Percentiles rank a stretch among this genome's conserved stretches.
These are phyloP conservation scores for Morpho helenor DNA, from an alignment of 2,888 invertebrate genomes.

Conservation along the genomic window DNA sequence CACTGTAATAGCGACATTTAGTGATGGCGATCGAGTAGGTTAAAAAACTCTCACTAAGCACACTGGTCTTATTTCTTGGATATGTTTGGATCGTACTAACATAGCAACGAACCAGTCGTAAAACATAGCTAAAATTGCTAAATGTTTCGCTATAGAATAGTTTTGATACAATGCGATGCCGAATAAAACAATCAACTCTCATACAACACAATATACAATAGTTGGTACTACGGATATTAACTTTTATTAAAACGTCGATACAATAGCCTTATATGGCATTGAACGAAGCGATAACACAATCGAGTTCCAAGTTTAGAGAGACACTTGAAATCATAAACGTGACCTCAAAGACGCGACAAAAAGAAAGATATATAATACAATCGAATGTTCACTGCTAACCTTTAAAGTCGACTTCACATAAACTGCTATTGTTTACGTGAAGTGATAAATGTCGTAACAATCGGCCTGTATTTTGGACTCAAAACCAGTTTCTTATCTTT, in stretches of 20 bases:
- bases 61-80: too few species aligned
- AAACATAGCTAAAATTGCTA: too few species aligned
- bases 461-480: conserved; percentile 50
- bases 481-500: conserved; percentile 38
- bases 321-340: conserved; percentile 3
- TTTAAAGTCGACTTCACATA: background rate
- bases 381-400: background rate
- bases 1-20: too few species aligned
- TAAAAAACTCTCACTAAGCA: too few species aligned
- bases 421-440: conserved; percentile 10
- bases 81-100: too few species aligned
- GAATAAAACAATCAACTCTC: background rate
- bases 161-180: too few species aligned
- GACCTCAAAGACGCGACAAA: conserved; percentile 2
- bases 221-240: background rate
- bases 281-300: conserved; percentile 1
- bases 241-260: background rate
- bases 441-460: conserved; percentile 52
- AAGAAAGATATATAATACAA: background rate
- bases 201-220: background rate
- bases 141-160: too few species aligned
- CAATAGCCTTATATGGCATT: background rate
- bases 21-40: too few species aligned
- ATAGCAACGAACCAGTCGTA: too few species aligned
- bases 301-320: background rate